A percentile compares a stretch with the other conserved stretches of the same genome.
phyloP scores from a whole-genome alignment of 2,113 vertebrate genomes.

The Campylorhamphus procurvoides region DNA sequence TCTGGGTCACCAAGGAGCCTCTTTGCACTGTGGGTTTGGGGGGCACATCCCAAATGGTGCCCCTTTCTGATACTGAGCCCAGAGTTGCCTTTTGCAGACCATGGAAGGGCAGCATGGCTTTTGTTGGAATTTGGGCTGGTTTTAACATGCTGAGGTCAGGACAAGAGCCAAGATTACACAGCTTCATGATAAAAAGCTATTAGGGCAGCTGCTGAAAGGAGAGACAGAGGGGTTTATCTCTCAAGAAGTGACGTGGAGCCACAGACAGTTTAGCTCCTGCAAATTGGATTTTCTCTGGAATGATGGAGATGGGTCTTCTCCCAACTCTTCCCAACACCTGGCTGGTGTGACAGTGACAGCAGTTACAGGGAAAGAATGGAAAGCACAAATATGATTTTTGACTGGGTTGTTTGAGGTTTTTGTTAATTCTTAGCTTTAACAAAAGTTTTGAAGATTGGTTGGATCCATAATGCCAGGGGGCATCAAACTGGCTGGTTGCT shows the following conservation, averaged over 20 bases:
- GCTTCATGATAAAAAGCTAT: not conserved
- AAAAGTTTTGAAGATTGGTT: not conserved
- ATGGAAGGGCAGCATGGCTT: not conserved
- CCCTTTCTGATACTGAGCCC: not conserved
- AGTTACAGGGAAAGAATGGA: not conserved
- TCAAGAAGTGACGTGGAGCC: not conserved
- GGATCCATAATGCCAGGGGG: not conserved
- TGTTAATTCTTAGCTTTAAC: not conserved
- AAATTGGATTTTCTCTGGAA: not conserved
- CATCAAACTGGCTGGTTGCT: not conserved
- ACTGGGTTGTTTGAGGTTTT: not conserved
- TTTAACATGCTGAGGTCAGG: not conserved
- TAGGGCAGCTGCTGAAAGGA: not conserved
- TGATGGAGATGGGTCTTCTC: not conserved
- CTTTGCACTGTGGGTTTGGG: not conserved
- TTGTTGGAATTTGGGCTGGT: accelerated
- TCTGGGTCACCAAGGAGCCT: not conserved
- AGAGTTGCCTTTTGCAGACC: not conserved
- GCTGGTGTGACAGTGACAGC: not conserved
- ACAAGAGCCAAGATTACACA: not conserved
- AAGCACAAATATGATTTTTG: not conserved
- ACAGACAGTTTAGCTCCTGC: not conserved
- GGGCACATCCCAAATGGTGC: not conserved
- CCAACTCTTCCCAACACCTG: not conserved
- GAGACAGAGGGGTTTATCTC: not conserved